A percentile compares a stretch with the other conserved stretches of the same genome.
phyloP scores from a whole-genome alignment of 30 jellyfish, hydroid and myxozoan species.

The Aurelia sp. region DNA sequence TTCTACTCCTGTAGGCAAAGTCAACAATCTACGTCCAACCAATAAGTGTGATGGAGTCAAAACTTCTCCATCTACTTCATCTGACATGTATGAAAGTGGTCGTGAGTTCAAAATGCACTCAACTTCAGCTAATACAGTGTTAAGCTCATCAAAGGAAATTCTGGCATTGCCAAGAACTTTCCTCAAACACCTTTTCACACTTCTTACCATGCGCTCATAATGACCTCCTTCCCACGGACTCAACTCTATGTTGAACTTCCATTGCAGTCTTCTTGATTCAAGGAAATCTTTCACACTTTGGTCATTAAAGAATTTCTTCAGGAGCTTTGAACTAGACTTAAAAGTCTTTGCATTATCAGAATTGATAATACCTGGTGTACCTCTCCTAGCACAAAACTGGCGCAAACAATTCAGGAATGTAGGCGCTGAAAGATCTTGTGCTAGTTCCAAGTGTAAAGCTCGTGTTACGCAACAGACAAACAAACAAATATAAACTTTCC shows the following conservation, averaged over 20 bases:
- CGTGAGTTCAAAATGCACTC: constrained; percentile 27
- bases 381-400: constrained; percentile 66
- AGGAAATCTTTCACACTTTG: neutral
- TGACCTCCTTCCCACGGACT: constrained; percentile 42
- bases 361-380: constrained; percentile 34
- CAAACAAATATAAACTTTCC: constrained; percentile 21
- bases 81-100: constrained; percentile 44
- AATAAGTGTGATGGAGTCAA: constrained; percentile 39
- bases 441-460: constrained; percentile 51
- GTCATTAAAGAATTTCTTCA: constrained; percentile 2
- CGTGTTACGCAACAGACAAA: constrained; percentile 48
- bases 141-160: neutral
- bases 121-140: constrained; percentile 13
- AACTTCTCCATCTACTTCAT: constrained; percentile 14
- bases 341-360: constrained; percentile 56
- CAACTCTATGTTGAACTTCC: constrained; percentile 25
- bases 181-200: constrained; percentile 8
- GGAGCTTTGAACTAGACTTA: constrained; percentile 18
- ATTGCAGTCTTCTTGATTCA: neutral
- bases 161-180: constrained; percentile 27
- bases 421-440: constrained; percentile 13
- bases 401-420: constrained; percentile 39
- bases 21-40: neutral
- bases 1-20: neutral
- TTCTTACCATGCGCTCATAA: constrained; percentile 28